A percentile compares a stretch with the other conserved stretches of the same genome.
Conservation (phyloP, 2,888 invertebrate species). For the Phortica okadai region DNA sequence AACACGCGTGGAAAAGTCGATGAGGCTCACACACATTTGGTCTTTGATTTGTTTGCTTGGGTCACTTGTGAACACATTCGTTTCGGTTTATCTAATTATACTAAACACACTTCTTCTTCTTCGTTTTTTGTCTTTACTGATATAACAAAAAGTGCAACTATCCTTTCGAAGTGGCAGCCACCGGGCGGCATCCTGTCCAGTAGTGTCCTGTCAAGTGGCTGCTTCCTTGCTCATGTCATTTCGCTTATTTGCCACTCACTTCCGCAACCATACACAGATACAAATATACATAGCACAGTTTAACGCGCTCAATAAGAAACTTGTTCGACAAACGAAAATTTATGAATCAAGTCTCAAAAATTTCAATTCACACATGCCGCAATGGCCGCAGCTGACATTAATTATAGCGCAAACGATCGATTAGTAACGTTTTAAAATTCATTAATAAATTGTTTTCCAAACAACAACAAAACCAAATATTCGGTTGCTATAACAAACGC, state of each 20-base stretch:
- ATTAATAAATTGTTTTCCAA: conserved; percentile 70
- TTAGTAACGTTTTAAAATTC: conserved; percentile 68
- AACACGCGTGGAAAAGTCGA: not conserved
- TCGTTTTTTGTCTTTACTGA: too few relatives aligned
- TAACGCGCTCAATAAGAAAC: not conserved
- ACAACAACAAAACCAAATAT: conserved; percentile 48
- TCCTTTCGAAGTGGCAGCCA: too few relatives aligned
- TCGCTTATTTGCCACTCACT: too few relatives aligned
- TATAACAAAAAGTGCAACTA: too few relatives aligned
- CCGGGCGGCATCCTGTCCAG: too few relatives aligned
- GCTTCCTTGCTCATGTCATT: too few relatives aligned
- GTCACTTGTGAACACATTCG: not conserved
- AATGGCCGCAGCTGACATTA: conserved; percentile 64
- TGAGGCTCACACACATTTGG: not conserved
- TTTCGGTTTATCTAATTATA: not conserved
- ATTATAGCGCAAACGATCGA: conserved; percentile 68
- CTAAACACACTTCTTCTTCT: too few relatives aligned
- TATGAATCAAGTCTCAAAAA: conserved; percentile 33
- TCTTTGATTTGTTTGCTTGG: not conserved
- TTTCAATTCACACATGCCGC: conserved; percentile 59
- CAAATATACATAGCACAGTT: too few relatives aligned
- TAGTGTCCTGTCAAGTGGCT: too few relatives aligned
- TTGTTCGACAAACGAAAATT: not conserved
- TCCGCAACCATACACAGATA: too few relatives aligned
- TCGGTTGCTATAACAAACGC: not conserved